A percentile compares a stretch with the other conserved stretches of the same genome.
These are phyloP conservation scores for Onchidella celtica DNA, from an alignment of 2,888 invertebrate species.

Conservation along the genomic window DNA sequence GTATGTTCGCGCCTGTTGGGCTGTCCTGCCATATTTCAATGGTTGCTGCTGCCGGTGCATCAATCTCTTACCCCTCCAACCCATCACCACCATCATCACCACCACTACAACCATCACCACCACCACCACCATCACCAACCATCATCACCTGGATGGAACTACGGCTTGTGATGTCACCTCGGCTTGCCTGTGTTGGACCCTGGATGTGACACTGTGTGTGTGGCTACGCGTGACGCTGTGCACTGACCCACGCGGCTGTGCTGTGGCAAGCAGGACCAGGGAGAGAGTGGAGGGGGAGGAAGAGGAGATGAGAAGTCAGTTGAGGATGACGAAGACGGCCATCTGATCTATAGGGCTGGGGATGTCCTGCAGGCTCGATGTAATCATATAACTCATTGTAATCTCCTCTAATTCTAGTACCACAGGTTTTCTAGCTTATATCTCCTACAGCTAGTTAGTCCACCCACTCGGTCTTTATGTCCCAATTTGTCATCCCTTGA, in stretches of 20 bases:
- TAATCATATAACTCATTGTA: slow-evolving; percentile 74
- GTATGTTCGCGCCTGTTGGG: slow-evolving; percentile 64
- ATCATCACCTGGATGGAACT: no score
- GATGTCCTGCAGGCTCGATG: slow-evolving; percentile 99
- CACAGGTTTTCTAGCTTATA: no score
- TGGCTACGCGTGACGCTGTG: slow-evolving; percentile 55
- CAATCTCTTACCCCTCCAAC: slow-evolving; percentile 38
- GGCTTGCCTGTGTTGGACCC: slow-evolving; percentile 8
- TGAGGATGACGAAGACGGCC: slow-evolving; percentile 99
- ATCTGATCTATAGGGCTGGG: slow-evolving; percentile 99
- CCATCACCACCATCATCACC: neutral
- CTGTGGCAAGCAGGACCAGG: slow-evolving; percentile 36
- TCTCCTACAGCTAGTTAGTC: no score
- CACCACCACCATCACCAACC: neutral
- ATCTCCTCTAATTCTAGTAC: no score
- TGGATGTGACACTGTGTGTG: slow-evolving; percentile 28
- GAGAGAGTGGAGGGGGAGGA: slow-evolving; percentile 69
- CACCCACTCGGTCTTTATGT: no score
- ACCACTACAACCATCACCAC: neutral
- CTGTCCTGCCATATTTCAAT: slow-evolving; percentile 50
- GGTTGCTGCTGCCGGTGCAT: slow-evolving; percentile 50
- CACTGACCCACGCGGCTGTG: slow-evolving; percentile 41
- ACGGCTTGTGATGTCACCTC: neutral
- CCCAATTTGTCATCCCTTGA: no score
- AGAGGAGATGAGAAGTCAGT: slow-evolving; percentile 86